Conservation (phyloP, 2,797 vertebrate genomes). For the Rhinoraja longicauda region DNA sequence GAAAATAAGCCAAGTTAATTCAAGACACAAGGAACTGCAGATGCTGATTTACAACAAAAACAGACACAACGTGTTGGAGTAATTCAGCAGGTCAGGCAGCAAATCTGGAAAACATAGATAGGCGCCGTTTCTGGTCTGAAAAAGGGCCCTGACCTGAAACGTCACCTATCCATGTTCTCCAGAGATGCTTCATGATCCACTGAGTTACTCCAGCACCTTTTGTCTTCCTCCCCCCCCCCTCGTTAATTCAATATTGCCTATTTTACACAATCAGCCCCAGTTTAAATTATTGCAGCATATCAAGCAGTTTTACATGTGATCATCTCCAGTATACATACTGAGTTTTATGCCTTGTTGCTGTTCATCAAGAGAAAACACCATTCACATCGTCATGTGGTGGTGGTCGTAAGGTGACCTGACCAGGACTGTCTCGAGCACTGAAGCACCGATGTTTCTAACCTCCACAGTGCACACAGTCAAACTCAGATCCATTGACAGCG, state of each 20-base stretch:
- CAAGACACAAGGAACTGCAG: no score
- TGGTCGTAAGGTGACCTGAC: background rate
- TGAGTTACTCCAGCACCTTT: no score
- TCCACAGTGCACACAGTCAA: background rate
- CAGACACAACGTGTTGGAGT: no score
- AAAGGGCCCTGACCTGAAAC: no score
- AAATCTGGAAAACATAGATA: no score
- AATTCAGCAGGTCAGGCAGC: no score
- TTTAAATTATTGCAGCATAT: background rate
- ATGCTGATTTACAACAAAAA: no score
- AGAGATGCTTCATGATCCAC: no score
- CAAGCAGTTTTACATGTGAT: background rate
- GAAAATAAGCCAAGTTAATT: no score
- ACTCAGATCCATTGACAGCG: background rate
- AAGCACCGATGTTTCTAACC: background rate
- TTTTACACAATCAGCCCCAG: background rate
- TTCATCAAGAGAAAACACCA: background rate
- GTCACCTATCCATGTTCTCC: no score
- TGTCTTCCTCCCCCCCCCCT: no score
- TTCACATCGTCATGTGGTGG: background rate
- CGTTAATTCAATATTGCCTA: background rate
- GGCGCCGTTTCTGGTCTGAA: no score
- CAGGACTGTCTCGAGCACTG: background rate
- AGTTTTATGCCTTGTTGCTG: background rate
- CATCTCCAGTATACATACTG: background rate